Evolutionary conservation across 2,888 invertebrate genomes (phyloP), one percentile per base, ranked within the genome.

Genomic region (Nysson spinosus): DNA sequence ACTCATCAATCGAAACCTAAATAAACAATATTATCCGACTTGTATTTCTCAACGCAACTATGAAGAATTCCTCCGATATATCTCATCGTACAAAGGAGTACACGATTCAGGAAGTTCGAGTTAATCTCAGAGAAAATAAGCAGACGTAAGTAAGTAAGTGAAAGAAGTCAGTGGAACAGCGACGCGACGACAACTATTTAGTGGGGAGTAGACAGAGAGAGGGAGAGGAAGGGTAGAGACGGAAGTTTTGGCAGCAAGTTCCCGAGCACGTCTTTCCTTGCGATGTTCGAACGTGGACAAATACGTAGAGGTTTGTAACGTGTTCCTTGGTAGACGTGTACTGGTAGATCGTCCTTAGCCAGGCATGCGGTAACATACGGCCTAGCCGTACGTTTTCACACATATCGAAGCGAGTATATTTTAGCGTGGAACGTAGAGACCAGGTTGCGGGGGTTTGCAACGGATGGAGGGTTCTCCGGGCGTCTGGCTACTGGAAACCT

Each of bases 401-500:
- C 82, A 77, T 81, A 79, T 81, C 69, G 82, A 74, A 69, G 75
- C 57, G 54, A 78, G 72, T 81, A 75, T 80, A 79, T 78, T 78
- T 80, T 74, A 79, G 72, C 64, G 57, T 50, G 14, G 28, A 43
- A 32, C n/a, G n/a, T n/a, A n/a, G n/a, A n/a, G n/a, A n/a, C n/a
- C n/a, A n/a, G n/a, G 49, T 19, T 20, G 35, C 34, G 52, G 20
- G 20, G 35, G 61, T 30, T 42, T 55, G 57, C 54, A 40, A 57
- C 47, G 55, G 50, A 57, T 43, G 55, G 50, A 43, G 49, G 56
- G 46, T 43, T 65, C 65, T 56, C 55, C 50, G 54, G 44, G 64
- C 49, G 57, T 66, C 68, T 64, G 51, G 57, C 65, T 52, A 66
- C 79, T 83, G 83, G 83, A 83, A 83, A 71, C 75, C 75, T 78